Evolutionary conservation across 2,888 invertebrate genomes (phyloP).

Genomic region (Drosophila paranaensis): DNA sequence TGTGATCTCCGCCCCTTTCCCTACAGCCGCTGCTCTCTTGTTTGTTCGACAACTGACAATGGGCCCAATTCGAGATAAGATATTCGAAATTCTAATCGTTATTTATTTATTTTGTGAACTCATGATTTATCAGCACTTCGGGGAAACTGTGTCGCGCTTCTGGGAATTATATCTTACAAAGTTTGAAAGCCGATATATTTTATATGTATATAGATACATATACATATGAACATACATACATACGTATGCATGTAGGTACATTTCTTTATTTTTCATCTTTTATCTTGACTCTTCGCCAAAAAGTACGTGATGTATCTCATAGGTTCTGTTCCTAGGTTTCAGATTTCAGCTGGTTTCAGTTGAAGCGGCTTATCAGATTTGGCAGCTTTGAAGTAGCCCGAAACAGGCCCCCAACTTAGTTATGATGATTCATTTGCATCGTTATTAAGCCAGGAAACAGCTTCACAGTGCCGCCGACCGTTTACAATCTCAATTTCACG

Average conservation of each 20-base stretch:
- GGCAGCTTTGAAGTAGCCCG: slow-evolving; percentile 15
- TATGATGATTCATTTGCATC: slow-evolving; percentile 42
- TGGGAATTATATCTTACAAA: slow-evolving; percentile 34
- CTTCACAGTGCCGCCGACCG: slow-evolving; percentile 2
- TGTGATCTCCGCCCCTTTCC: slow-evolving; percentile 1
- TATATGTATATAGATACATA: slow-evolving; percentile 9
- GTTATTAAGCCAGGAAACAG: slow-evolving; percentile 30
- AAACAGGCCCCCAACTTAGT: slow-evolving; percentile 12
- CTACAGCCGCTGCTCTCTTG: background rate
- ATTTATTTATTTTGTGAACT: slow-evolving; percentile 24
- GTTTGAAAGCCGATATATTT: slow-evolving; percentile 14
- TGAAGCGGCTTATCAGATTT: slow-evolving; percentile 7
- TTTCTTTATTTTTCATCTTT: slow-evolving; percentile 20
- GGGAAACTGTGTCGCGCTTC: slow-evolving; percentile 57
- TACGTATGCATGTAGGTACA: background rate
- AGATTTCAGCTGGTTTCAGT: slow-evolving; percentile 4
- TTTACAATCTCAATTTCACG: slow-evolving; percentile 30
- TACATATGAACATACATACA: slow-evolving; percentile 15
- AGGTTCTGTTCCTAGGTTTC: slow-evolving; percentile 2
- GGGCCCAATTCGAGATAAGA: slow-evolving; percentile 58
- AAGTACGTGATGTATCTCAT: slow-evolving; percentile 53
- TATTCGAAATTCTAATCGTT: slow-evolving; percentile 45
- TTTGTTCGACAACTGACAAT: slow-evolving; percentile 25
- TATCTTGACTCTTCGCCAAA: slow-evolving; percentile 2
- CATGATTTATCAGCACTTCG: slow-evolving; percentile 61